Evolutionary conservation across 2,888 invertebrate species (phyloP).

Genomic region (Latheticus oryzae): DNA sequence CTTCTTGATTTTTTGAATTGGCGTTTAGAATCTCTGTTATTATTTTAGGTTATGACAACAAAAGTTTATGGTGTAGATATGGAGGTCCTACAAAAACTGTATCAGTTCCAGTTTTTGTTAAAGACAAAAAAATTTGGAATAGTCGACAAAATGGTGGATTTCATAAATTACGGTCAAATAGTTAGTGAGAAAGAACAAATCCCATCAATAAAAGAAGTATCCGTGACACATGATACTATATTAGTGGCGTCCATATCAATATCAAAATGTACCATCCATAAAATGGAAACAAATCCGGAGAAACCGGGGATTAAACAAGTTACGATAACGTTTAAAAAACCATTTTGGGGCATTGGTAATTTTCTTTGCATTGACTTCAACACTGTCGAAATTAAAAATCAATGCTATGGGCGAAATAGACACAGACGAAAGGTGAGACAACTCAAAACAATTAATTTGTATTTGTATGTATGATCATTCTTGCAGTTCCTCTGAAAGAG

Average conservation of each 20-base stretch:
- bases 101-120: no score
- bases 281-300: slow-evolving; percentile 15
- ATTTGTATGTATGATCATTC: slow-evolving; percentile 31
- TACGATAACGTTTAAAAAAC: slow-evolving; percentile 13
- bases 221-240: slow-evolving; percentile 11
- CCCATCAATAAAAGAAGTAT: slow-evolving; percentile 11
- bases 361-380: slow-evolving; percentile 19
- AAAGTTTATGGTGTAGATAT: no score
- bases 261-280: slow-evolving; percentile 10
- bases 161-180: no score
- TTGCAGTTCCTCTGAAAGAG: slow-evolving; percentile 13
- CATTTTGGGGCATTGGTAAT: slow-evolving; percentile 5
- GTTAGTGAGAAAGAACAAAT: slow-evolving; percentile 19
- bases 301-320: slow-evolving; percentile 14
- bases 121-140: no score
- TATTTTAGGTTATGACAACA: no score
- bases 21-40: no score
- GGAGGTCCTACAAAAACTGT: no score
- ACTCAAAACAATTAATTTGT: slow-evolving; percentile 35
- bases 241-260: slow-evolving; percentile 6
- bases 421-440: slow-evolving; percentile 22
- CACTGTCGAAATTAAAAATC: slow-evolving; percentile 7
- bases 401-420: slow-evolving; percentile 13
- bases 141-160: no score
- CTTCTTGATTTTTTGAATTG: no score